Conservation (phyloP, 2,797 vertebrate genomes). For the Pangasius krempfi region DNA sequence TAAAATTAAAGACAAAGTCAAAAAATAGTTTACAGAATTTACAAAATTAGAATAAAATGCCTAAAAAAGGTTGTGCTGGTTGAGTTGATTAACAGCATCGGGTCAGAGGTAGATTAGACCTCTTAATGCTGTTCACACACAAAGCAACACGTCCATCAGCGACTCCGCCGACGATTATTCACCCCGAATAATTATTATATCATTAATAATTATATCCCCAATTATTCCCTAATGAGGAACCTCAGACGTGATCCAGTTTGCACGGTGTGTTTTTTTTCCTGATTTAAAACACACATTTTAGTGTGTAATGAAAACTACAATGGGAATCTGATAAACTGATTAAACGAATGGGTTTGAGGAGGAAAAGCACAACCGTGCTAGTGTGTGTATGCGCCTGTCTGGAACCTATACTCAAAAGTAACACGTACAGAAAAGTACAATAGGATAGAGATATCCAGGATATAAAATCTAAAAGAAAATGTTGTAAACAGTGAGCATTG, state of each 20-base stretch:
- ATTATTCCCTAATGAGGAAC: neutral
- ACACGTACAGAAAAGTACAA: constrained; percentile 42
- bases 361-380: too few relatives aligned
- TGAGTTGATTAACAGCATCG: neutral
- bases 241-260: neutral
- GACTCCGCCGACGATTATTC: neutral
- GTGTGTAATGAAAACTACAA: neutral
- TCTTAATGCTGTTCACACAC: constrained; percentile 3
- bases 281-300: neutral
- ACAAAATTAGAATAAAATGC: constrained; percentile 3
- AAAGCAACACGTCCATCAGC: neutral
- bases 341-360: too few relatives aligned
- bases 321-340: too few relatives aligned
- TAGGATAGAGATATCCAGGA: constrained; percentile 9
- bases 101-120: constrained; percentile 5
- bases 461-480: constrained; percentile 41
- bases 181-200: too few relatives aligned
- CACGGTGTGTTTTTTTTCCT: neutral
- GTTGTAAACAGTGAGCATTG: constrained; percentile 15
- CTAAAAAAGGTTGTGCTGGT: constrained; percentile 20
- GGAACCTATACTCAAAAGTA: neutral
- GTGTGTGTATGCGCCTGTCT: neutral
- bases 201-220: neutral
- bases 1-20: neutral
- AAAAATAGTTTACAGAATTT: neutral